A percentile compares a stretch with the other conserved stretches of the same genome.
These are phyloP conservation scores for Monodelphis domestica DNA, from an alignment of 2,797 vertebrate species.

Conservation along the genomic window DNA sequence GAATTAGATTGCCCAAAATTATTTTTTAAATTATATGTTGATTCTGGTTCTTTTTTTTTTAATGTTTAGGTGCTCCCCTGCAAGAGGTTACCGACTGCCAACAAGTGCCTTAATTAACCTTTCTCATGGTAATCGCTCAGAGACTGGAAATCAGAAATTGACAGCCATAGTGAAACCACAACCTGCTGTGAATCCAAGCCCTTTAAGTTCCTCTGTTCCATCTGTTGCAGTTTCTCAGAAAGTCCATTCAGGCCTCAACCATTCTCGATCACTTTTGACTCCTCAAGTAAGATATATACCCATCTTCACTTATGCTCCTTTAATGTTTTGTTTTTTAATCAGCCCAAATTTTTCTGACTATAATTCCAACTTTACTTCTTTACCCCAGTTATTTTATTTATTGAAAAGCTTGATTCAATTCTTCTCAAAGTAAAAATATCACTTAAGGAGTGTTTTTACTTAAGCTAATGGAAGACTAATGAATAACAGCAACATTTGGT, in stretches of 20 bases:
- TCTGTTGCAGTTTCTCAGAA: constrained; percentile 78
- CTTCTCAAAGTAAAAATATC: background rate
- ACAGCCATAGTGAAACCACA: constrained; percentile 96
- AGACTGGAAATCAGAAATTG: constrained; percentile 92
- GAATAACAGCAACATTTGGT: background rate
- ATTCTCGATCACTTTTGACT: constrained; percentile 94
- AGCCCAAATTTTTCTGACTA: background rate
- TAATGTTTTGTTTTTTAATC: constrained; percentile 26
- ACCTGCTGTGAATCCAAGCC: constrained; percentile 85
- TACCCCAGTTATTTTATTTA: constrained; percentile 6
- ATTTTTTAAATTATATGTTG: constrained; percentile 25
- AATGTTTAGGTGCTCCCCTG: constrained; percentile 88
- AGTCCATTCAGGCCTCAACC: constrained; percentile 91
- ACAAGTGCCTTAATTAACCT: constrained; percentile 97
- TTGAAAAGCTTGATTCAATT: constrained; percentile 18
- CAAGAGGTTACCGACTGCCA: constrained; percentile 93
- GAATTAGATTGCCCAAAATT: background rate
- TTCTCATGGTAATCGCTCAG: constrained; percentile 92
- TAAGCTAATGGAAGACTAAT: background rate
- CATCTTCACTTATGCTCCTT: constrained; percentile 20
- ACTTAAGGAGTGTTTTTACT: background rate
- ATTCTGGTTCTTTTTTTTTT: constrained; percentile 40
- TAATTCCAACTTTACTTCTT: constrained; percentile 30
- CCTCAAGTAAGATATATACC: constrained; percentile 88
- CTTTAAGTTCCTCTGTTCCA: constrained; percentile 72